Evolutionary conservation across 2,797 vertebrate species (phyloP).

Genomic region (Pogonophryne albipinna): DNA sequence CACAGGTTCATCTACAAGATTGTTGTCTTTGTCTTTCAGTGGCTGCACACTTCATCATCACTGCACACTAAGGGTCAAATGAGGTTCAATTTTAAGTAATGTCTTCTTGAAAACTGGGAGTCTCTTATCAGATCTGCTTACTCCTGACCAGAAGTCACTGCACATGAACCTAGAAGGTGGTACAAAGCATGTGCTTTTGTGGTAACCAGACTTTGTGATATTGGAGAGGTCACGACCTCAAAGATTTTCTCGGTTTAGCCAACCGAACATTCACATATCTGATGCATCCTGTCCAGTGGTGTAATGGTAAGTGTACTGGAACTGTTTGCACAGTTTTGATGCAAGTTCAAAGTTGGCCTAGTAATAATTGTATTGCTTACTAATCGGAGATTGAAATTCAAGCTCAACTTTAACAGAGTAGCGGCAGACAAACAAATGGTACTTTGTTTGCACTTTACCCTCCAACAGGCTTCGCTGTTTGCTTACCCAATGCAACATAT

Average conservation of each 20-base stretch:
- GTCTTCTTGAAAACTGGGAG: constrained; percentile 19
- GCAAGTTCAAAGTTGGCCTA: background rate
- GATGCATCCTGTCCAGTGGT: constrained; percentile 74
- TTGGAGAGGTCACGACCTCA: constrained; percentile 7
- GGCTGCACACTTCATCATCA: constrained; percentile 13
- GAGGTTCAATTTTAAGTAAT: background rate
- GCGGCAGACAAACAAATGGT: background rate
- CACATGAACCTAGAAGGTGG: constrained; percentile 17
- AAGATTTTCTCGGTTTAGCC: constrained; percentile 41
- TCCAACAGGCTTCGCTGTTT: background rate
- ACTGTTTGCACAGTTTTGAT: background rate
- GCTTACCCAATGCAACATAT: background rate
- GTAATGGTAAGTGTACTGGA: constrained; percentile 73
- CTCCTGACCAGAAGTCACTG: background rate
- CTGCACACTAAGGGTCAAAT: constrained; percentile 19
- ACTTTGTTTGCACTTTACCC: background rate
- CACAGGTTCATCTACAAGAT: constrained; percentile 12
- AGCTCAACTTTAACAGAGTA: background rate
- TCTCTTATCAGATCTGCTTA: constrained; percentile 28
- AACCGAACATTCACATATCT: constrained; percentile 53
- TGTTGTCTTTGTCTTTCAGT: constrained; percentile 40
- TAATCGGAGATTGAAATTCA: background rate
- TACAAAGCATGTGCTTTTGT: background rate
- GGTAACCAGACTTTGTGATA: constrained; percentile 17
- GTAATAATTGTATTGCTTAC: background rate